Evolutionary conservation across 2,888 invertebrate genomes (phyloP).

Genomic region (Pollenia labialis): DNA sequence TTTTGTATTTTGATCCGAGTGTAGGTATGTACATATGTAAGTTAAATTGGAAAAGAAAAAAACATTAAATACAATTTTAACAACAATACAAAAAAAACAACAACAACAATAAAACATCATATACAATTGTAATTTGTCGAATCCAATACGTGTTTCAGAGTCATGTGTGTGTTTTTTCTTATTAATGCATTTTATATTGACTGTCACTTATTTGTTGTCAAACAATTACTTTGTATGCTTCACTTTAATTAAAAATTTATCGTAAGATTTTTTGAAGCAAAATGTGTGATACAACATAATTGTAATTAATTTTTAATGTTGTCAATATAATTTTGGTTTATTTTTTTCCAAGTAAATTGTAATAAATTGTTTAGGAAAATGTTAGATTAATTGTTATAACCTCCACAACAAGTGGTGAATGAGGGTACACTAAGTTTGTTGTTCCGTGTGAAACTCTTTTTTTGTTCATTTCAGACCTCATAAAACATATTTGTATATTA

Average conservation of each 20-base stretch:
- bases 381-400: too few species aligned
- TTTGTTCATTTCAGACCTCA: too few species aligned
- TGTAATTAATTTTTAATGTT: constrained; percentile 42
- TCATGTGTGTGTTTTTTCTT: background rate
- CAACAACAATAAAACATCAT: constrained; percentile 34
- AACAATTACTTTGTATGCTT: constrained; percentile 55
- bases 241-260: constrained; percentile 70
- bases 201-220: constrained; percentile 28
- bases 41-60: background rate
- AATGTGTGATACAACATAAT: background rate
- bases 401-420: too few species aligned
- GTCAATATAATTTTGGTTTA: constrained; percentile 26
- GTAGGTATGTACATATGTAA: background rate
- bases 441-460: too few species aligned
- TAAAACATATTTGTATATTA: too few species aligned
- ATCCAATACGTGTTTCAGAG: constrained; percentile 21
- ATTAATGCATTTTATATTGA: constrained; percentile 9
- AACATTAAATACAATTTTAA: background rate
- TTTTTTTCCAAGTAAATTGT: constrained; percentile 2
- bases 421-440: too few species aligned
- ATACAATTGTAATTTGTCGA: constrained; percentile 45
- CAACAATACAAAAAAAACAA: constrained; percentile 29
- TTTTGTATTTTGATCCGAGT: background rate
- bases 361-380: constrained; percentile 4
- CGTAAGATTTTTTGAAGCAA: constrained; percentile 13